Evolutionary conservation across 2,888 invertebrate species (phyloP), one percentile per base, ranked within the genome.

Genomic region (Rhagophthalmus giganteus): DNA sequence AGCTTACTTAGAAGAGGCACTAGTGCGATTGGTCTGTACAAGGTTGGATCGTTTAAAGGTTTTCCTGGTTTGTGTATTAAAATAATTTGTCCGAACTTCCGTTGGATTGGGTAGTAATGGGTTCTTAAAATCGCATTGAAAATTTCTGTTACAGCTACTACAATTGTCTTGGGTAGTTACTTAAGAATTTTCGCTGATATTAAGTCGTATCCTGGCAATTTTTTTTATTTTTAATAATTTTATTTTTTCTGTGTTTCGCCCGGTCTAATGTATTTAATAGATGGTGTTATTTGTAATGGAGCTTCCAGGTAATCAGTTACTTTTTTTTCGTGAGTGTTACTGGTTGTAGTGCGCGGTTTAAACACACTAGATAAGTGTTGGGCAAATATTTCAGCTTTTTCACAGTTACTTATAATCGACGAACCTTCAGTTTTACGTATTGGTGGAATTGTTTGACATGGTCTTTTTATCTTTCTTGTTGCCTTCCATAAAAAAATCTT

Each of bases 401-500:
- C n/a, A n/a, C n/a, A n/a, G n/a, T n/a, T n/a, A n/a, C n/a, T n/a
- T n/a, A n/a, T n/a, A n/a, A n/a, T n/a, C n/a, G n/a, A n/a, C n/a
- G n/a, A n/a, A n/a, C n/a, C n/a, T n/a, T n/a, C n/a, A n/a, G n/a
- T n/a, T n/a, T n/a, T n/a, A n/a, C n/a, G n/a, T n/a, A n/a, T n/a
- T n/a, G n/a, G n/a, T n/a, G n/a, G n/a, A n/a, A 12, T 40, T 31
- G 11, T 7, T 13, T 12, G 45, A 6, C 5, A 32, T 15, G 28
- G 26, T 28, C 24, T 16, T 31, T 32, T 39, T 16, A 24, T 16
- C 2, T 26, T 31, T n/a, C 30, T 50, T 24, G 42, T 44, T 13
- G 44, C 37, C 27, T 12, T 50, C 35, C 38, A 51, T 6, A 45
- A 16, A n/a, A n/a, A n/a, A n/a, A n/a, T n/a, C n/a, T n/a, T n/a